Percentiles rank a stretch among this genome's conserved stretches.
Evolutionary conservation across 2,113 vertebrate genomes (phyloP).

Genomic region (Sander lucioperca): DNA sequence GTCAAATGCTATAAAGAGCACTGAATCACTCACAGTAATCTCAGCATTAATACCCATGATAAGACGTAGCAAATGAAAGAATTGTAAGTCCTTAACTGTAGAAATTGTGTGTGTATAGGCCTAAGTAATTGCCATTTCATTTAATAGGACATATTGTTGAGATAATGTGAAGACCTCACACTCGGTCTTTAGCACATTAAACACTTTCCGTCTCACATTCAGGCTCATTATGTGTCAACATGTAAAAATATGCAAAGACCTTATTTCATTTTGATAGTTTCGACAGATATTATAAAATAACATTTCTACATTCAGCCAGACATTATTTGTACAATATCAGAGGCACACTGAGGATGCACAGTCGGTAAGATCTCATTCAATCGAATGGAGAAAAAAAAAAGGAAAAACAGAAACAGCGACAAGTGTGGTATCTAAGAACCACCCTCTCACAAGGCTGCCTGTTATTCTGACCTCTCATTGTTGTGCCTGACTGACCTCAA

Average conservation of each 20-base stretch:
- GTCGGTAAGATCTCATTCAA: conserved; percentile 9
- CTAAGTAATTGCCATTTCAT: conserved; percentile 56
- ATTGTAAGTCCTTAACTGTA: conserved; percentile 71
- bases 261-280: conserved; percentile 22
- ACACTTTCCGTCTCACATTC: conserved; percentile 50
- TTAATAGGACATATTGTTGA: conserved; percentile 59
- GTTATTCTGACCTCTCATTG: conserved; percentile 57
- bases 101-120: conserved; percentile 51
- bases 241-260: conserved; percentile 32
- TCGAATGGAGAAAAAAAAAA: conserved; percentile 12
- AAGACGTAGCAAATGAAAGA: conserved; percentile 68
- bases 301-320: not conserved
- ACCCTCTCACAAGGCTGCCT: conserved; percentile 25
- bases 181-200: conserved; percentile 49
- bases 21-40: conserved; percentile 62
- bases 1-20: conserved; percentile 46
- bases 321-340: not conserved
- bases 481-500: conserved; percentile 66
- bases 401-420: conserved; percentile 23
- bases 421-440: conserved; percentile 11
- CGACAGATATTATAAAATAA: not conserved
- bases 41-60: conserved; percentile 72
- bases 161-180: conserved; percentile 52
- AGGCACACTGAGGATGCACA: not conserved
- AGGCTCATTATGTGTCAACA: conserved; percentile 17